Percentiles rank a stretch among this genome's conserved stretches.
These are phyloP conservation scores for Sylvilagus bachmani DNA, from an alignment of 2,113 vertebrate species.

Conservation along the genomic window DNA sequence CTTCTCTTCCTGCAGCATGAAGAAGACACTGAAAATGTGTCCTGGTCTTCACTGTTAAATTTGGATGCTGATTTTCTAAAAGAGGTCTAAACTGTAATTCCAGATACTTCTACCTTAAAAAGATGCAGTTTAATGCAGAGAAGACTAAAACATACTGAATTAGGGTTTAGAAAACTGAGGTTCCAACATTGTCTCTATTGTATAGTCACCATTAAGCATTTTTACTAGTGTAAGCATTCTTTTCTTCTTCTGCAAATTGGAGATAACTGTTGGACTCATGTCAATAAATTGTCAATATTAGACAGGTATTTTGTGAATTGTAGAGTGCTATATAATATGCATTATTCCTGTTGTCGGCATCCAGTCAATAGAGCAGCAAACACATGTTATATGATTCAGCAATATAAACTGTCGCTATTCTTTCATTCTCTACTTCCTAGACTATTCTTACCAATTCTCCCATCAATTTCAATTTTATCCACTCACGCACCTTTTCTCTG, in stretches of 20 bases:
- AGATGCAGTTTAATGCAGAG: neutral
- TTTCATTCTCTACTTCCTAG: neutral
- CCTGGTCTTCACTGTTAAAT: neutral
- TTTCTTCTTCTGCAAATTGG: neutral
- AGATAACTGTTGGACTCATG: no score
- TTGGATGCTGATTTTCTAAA: neutral
- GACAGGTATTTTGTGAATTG: neutral
- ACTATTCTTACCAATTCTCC: neutral
- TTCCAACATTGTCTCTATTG: neutral
- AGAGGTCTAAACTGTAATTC: neutral
- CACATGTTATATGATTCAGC: neutral
- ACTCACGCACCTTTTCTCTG: neutral
- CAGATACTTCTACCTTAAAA: neutral
- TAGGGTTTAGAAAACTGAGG: neutral
- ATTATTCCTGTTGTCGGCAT: neutral
- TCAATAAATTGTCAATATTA: neutral
- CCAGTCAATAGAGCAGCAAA: neutral
- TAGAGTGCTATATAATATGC: neutral
- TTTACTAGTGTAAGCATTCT: neutral
- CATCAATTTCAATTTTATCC: conserved; percentile 1
- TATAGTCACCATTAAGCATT: neutral
- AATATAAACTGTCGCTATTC: neutral
- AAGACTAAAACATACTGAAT: neutral
- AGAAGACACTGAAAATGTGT: neutral
- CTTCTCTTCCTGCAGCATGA: neutral